phyloP scores from a whole-genome alignment of 2,797 vertebrate species.

The Sebastes melanostomus region DNA sequence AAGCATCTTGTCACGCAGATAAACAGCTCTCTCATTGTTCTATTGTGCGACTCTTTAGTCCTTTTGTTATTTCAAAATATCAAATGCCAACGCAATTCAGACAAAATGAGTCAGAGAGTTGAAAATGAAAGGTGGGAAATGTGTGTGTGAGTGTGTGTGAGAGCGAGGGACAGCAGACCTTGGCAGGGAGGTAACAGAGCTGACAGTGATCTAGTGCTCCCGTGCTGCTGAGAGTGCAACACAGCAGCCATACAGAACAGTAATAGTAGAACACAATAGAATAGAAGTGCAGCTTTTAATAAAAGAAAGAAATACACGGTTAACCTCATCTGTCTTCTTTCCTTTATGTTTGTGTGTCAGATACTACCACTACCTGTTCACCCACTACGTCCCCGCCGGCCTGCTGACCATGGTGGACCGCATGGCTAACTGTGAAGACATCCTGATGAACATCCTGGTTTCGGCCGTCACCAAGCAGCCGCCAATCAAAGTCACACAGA shows the following conservation, averaged over 20 bases:
- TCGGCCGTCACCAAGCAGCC: conserved; percentile 90
- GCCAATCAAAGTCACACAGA: conserved; percentile 91
- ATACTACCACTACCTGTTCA: conserved; percentile 93
- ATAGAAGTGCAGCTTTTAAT: background rate
- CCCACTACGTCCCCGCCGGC: conserved; percentile 80
- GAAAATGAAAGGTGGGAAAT: conserved; percentile 10
- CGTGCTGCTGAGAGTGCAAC: conserved; percentile 48
- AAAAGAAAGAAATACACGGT: background rate
- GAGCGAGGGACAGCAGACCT: conserved; percentile 61
- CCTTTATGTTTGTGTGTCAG: conserved; percentile 61
- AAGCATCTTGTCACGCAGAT: conserved; percentile 59
- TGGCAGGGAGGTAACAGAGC: conserved; percentile 43
- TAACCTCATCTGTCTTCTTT: background rate
- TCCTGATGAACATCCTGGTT: conserved; percentile 93
- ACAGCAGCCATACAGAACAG: conserved; percentile 7
- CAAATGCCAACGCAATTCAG: conserved; percentile 31
- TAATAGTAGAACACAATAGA: background rate
- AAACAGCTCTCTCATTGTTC: conserved; percentile 55
- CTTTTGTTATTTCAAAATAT: conserved; percentile 52
- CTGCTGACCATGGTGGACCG: conserved; percentile 84
- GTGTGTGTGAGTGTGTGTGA: background rate
- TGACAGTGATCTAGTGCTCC: conserved; percentile 66
- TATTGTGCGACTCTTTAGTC: conserved; percentile 43
- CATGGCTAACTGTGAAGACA: conserved; percentile 87
- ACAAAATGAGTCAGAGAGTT: conserved; percentile 4